Base-by-base conservation (phyloP, 2,888 invertebrate genomes). In the Drosophila leonis region DNA sequence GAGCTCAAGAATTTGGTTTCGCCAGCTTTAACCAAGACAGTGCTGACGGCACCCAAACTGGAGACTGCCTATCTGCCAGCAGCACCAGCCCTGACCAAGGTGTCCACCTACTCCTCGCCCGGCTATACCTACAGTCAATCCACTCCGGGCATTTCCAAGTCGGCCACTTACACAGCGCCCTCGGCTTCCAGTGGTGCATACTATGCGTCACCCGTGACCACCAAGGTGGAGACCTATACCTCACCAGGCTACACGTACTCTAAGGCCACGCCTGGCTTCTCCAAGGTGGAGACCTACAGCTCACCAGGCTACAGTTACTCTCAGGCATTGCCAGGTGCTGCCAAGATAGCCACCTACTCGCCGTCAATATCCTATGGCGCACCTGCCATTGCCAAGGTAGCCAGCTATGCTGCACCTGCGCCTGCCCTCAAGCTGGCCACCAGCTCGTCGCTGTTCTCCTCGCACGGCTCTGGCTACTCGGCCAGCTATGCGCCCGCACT, bases 1-100 rank as follows among this genome's bases (percentile, higher is more conserved):
- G 94, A 95, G 75, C 94, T 95, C 68, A 93, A 94, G 9, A 94
- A 94, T 35, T 93, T 94, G 15, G 94, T 94, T 6, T 92, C 94
- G 1, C 94, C 95, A 5, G 90, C 77, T 1, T 59, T 92, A 4
- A 82, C 87, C 24, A 90, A 84, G 44, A 63, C 78, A 0, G 10
- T 86, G 42, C 55, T 81, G 15, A 68, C 75, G 2, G 59, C 72
- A 0, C 66, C 78, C 69, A 48, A 90, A n/a, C 20, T 74, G 52
- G 71, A 69, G 31, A 54, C 44, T 52, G 54, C 42, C n/a, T 82
- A 82, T 13, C 13, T 78, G 52, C 70, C 69, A 4, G 55, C 87
- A 9, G 29, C 64, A 12, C 51, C 76, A 0, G 60, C 63, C 3
- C 9, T 76, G 41, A 51, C 78, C 18, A 91, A 91, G 54, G 70